Evolutionary conservation across 1,140 invertebrate species (phyloP), one percentile per base, ranked within the genome.

Genomic region (Ruditapes philippinarum): DNA sequence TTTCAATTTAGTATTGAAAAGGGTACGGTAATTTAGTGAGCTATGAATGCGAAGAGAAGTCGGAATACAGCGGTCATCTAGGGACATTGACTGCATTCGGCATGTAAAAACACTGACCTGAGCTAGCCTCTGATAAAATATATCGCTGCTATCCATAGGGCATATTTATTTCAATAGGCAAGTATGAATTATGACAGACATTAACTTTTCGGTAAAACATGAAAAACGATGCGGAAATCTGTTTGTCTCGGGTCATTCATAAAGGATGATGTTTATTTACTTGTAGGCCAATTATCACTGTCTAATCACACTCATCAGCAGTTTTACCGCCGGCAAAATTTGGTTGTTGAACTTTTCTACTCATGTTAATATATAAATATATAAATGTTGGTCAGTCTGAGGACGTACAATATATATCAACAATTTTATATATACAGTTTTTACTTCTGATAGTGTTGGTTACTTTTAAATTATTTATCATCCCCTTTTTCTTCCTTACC

Each of bases 11-110:
- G 65, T 9, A 70, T 38, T 45, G 42, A 38, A 70, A 38, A 14
- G 25, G 11, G 60, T 28, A 19, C 25, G 33, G 31, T 31, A 65
- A 36, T 28, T 65, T n/a, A 65, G 31, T 36, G 3, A 70, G 33
- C 28, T 14, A 28, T 9, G 33, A 7, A 22, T 14, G 33, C 33
- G 38, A 1, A 4, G 33, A n/a, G 3, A n/a, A 17, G 22, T 19
- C 57, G 25, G 57, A 28, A 62, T 25, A 12, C 4, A 73, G 28
- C 65, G 82, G 82, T 84, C 82, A 84, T 70, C 33, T 36, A 25
- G 62, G 82, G 82, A 51, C 65, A 74, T 70, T 84, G 82, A 84
- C 82, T 73, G n/a, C n/a, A 40, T 14, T 40, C n/a, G 45, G 62
- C n/a, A 80, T 51, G 22, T 5, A 40, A 49, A 40, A 42, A 19